Evolutionary conservation across 2,797 vertebrate genomes (phyloP), one percentile per base, ranked within the genome.

Genomic region (Hemibagrus guttatus): DNA sequence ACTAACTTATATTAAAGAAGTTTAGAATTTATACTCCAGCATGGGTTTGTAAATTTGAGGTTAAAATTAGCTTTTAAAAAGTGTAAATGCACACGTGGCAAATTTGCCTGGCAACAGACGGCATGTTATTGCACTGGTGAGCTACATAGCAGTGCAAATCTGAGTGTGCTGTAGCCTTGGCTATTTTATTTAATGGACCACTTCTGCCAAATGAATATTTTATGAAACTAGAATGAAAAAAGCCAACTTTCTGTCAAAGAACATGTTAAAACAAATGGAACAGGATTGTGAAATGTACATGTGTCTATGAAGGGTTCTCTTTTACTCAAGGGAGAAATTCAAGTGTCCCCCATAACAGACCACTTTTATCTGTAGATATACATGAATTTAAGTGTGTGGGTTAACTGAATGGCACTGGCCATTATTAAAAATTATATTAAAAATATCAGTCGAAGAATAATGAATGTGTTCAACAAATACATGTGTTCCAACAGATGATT

Each of bases 121-220:
- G 58, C 13, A 46, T 83, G 76, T 63, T 84, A 72, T 58, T 63
- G 75, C 56, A 79, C 42, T 17, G 54, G 63, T 80, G 63, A 80
- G 66, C 39, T 54, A 72, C 42, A 84, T 17, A 61, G 64, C 82
- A 61, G 26, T 14, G n/a, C 58, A 39, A 69, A 74, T 63, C 26
- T 39, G 61, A 83, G 72, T 63, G 19, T 49, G 31, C 59, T 26
- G 81, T 59, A 83, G 66, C 66, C 46, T 78, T 72, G 49, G 49
- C 49, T 16, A 56, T 78, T 52, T 75, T 56, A 69, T 87, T 56
- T 83, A 87, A 83, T 58, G 35, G 75, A 42, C 39, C 72, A 84
- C 75, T 84, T 83, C 21, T 84, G 39, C 83, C 82, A 68, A 83
- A 87, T 87, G 26, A 58, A 87, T 83, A 69, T 79, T 84, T 84